These are phyloP conservation scores for Drosophila anomalata DNA, from an alignment of 2,888 invertebrate species.

Conservation along the genomic window DNA sequence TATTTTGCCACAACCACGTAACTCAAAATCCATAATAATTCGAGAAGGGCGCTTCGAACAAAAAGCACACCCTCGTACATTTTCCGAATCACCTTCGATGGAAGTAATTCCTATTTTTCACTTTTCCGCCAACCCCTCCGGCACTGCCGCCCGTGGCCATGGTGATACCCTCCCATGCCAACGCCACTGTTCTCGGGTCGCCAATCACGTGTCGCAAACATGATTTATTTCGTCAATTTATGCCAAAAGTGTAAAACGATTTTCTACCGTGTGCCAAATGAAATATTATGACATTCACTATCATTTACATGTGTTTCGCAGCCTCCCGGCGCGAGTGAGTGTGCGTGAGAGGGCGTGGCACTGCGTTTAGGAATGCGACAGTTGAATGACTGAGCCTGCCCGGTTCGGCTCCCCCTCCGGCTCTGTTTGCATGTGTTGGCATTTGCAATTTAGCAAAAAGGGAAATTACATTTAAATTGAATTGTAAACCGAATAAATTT, in stretches of 20 bases:
- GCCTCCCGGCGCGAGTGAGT: slow-evolving; percentile 16
- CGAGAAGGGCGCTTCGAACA: slow-evolving; percentile 8
- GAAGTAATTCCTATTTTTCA: slow-evolving; percentile 24
- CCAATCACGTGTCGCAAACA: slow-evolving; percentile 72
- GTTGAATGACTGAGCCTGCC: slow-evolving; percentile 26
- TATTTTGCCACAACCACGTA: neutral
- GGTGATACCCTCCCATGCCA: neutral
- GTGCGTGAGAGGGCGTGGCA: slow-evolving; percentile 40
- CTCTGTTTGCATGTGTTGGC: slow-evolving; percentile 15
- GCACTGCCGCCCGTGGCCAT: neutral
- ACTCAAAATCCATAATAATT: neutral
- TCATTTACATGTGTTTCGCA: slow-evolving; percentile 47
- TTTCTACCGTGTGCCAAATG: slow-evolving; percentile 60
- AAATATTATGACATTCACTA: slow-evolving; percentile 60
- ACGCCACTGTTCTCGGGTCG: slow-evolving; percentile 22
- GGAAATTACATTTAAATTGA: slow-evolving; percentile 76
- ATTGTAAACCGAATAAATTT: slow-evolving; percentile 65
- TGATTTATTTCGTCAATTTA: slow-evolving; percentile 79
- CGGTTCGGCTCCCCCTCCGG: slow-evolving; percentile 1
- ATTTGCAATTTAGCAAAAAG: slow-evolving; percentile 61
- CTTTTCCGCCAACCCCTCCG: slow-evolving; percentile 30
- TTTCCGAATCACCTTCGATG: slow-evolving; percentile 6
- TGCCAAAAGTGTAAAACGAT: slow-evolving; percentile 61
- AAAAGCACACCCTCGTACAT: neutral
- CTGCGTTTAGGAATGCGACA: slow-evolving; percentile 37